Conservation (phyloP, 2,113 vertebrate genomes). For the Columbina picui region DNA sequence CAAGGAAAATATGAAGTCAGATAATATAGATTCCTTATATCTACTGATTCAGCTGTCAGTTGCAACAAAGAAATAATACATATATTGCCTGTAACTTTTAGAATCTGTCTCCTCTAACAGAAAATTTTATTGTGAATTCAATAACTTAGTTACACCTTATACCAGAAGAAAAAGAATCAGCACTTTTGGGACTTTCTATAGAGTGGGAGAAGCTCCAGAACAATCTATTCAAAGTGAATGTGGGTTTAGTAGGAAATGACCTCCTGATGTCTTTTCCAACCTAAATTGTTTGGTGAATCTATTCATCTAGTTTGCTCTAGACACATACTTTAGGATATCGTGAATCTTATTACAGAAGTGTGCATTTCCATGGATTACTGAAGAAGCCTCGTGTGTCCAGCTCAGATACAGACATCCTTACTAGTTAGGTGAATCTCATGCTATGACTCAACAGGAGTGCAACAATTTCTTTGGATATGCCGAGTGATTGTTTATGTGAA, state of each 20-base stretch:
- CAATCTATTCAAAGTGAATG: not conserved
- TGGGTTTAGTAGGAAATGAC: not conserved
- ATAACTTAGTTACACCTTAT: not conserved
- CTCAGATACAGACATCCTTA: not conserved
- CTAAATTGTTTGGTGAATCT: not conserved
- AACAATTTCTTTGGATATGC: not conserved
- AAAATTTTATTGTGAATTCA: not conserved
- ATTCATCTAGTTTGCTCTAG: not conserved
- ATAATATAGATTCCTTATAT: not conserved
- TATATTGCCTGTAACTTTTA: not conserved
- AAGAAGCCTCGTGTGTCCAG: not conserved
- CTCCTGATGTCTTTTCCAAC: not conserved
- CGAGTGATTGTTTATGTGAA: not conserved
- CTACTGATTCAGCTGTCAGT: not conserved
- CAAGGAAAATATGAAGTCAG: not conserved
- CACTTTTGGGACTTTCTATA: not conserved
- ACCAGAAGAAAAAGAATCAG: not conserved
- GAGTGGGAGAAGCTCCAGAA: not conserved
- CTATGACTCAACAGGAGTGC: fast-evolving
- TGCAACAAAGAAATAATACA: not conserved
- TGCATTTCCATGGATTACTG: not conserved
- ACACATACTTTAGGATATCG: fast-evolving
- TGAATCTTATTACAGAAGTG: not conserved
- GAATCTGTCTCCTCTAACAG: not conserved
- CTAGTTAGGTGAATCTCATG: not conserved